A percentile compares a stretch with the other conserved stretches of the same genome.
phyloP scores from a whole-genome alignment of 2,797 vertebrate species.

The Eidolon dupreanum region DNA sequence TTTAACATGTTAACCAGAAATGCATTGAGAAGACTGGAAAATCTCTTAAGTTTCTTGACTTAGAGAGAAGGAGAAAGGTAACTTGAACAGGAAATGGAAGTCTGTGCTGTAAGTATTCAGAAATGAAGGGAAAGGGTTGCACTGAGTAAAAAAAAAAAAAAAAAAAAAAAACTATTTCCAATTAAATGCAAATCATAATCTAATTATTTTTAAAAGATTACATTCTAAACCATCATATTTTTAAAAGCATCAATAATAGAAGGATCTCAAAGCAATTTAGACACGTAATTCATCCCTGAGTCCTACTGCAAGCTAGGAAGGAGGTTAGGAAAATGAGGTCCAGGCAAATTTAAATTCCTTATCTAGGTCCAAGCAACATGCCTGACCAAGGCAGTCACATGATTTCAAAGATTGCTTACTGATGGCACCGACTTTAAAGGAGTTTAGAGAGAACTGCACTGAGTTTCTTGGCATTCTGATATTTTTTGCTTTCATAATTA shows the following conservation, averaged over 20 bases:
- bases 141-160: not conserved
- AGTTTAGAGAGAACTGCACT: not conserved
- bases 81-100: not conserved
- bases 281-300: not conserved
- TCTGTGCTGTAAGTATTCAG: conserved; percentile 17
- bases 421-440: not conserved
- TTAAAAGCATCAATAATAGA: not conserved
- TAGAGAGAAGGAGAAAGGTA: not conserved
- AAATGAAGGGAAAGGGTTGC: not conserved
- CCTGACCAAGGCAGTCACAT: not conserved
- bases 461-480: not conserved
- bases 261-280: not conserved
- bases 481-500: not conserved
- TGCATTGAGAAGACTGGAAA: not conserved
- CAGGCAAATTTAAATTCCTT: not conserved
- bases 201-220: conserved; percentile 34
- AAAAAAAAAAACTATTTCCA: not conserved
- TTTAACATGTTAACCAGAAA: conserved; percentile 44
- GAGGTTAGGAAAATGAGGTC: not conserved
- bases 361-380: not conserved
- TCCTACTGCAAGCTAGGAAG: not conserved
- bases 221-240: not conserved
- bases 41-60: not conserved
- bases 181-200: not conserved
- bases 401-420: not conserved